Evolutionary conservation across 2,888 invertebrate species (phyloP).

Genomic region (Acronicta psi): DNA sequence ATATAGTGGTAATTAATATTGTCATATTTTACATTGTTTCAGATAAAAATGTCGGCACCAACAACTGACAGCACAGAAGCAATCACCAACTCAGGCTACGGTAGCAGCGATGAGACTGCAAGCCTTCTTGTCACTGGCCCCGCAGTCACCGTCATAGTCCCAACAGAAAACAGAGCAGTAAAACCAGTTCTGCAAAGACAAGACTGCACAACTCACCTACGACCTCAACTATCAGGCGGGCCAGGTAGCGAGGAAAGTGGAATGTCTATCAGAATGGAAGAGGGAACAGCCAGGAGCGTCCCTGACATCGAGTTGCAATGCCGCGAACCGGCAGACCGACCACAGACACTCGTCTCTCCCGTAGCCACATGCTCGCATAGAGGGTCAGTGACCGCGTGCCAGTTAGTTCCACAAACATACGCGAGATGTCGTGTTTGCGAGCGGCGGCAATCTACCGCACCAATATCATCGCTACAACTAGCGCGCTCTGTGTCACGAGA

Average conservation of each 20-base stretch:
- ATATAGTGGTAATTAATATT: too few relatives aligned
- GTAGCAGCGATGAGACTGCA: slow-evolving; percentile 95
- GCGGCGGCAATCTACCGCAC: slow-evolving; percentile 94
- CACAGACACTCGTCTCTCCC: slow-evolving; percentile 88
- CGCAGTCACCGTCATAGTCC: slow-evolving; percentile 86
- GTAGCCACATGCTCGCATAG: slow-evolving; percentile 89
- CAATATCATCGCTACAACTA: slow-evolving; percentile 92
- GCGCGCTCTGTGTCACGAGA: slow-evolving; percentile 96
- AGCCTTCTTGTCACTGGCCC: slow-evolving; percentile 92
- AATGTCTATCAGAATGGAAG: slow-evolving; percentile 90
- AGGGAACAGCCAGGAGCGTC: slow-evolving; percentile 92
- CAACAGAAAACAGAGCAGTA: slow-evolving; percentile 85
- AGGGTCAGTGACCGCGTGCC: slow-evolving; percentile 91
- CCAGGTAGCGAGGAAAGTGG: slow-evolving; percentile 94
- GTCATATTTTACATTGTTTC: too few relatives aligned
- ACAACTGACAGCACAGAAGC: slow-evolving; percentile 88
- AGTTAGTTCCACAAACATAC: slow-evolving; percentile 91
- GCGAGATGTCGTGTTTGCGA: slow-evolving; percentile 92
- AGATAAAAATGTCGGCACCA: slow-evolving; percentile 83
- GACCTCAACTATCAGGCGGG: slow-evolving; percentile 91
- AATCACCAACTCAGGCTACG: slow-evolving; percentile 90
- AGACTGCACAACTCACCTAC: slow-evolving; percentile 94
- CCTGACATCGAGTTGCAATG: slow-evolving; percentile 95
- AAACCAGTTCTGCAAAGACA: slow-evolving; percentile 96
- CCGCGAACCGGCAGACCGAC: slow-evolving; percentile 87